These are phyloP conservation scores for Hirtodrosophila confusa DNA, from an alignment of 2,888 invertebrate species.

Conservation along the genomic window DNA sequence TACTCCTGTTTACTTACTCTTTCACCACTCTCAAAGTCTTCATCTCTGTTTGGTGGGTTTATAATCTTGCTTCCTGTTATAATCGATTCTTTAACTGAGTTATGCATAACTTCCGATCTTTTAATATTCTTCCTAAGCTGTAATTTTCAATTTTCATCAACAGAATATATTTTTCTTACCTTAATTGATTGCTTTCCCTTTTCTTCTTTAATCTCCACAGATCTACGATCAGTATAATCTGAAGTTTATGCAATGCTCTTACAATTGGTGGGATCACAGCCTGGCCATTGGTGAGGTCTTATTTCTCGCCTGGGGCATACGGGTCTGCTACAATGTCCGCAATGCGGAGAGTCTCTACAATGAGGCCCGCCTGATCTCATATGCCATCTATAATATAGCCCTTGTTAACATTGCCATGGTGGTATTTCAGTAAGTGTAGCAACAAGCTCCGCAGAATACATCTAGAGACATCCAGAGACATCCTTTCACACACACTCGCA, in stretches of 20 bases:
- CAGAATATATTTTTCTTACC: too few species aligned
- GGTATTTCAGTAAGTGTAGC: slow-evolving; percentile 93
- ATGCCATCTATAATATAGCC: slow-evolving; percentile 97
- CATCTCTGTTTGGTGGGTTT: too few species aligned
- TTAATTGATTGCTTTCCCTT: background rate
- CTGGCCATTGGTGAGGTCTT: slow-evolving; percentile 92
- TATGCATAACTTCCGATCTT: too few species aligned
- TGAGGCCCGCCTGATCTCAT: slow-evolving; percentile 96
- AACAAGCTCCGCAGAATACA: background rate
- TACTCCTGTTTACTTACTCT: too few species aligned
- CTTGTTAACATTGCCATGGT: slow-evolving; percentile 96
- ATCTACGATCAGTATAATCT: slow-evolving; percentile 90
- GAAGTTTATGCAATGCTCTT: slow-evolving; percentile 94
- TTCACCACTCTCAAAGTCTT: too few species aligned
- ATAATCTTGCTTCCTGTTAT: too few species aligned
- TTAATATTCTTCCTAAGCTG: too few species aligned
- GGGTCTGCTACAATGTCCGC: slow-evolving; percentile 93
- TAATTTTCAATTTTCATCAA: too few species aligned
- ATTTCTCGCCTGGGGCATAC: slow-evolving; percentile 93
- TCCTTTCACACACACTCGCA: background rate
- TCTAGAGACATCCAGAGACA: too few species aligned
- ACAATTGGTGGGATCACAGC: slow-evolving; percentile 98
- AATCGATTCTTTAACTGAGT: too few species aligned
- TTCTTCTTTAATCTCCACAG: slow-evolving; percentile 71
- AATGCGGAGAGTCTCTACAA: slow-evolving; percentile 97